These are phyloP conservation scores for Caenorhabditis sp. DNA, from an alignment of 2,888 invertebrate genomes.

Conservation along the genomic window DNA sequence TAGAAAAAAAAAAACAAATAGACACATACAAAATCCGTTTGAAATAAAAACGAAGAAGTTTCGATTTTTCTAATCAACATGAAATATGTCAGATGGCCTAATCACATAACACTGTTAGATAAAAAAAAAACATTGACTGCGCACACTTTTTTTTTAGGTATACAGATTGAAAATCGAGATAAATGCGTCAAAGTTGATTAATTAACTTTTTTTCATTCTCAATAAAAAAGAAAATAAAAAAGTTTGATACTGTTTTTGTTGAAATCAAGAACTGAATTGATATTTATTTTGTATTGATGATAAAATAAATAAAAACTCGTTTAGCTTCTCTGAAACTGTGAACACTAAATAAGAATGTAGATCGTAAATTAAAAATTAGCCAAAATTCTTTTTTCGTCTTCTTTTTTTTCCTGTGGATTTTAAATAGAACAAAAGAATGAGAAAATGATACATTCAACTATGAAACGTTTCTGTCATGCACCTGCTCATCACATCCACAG, in stretches of 20 bases:
- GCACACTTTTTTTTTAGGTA: not conserved
- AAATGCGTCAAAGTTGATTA: conserved; percentile 1
- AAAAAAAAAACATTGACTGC: not conserved
- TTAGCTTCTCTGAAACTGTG: not conserved
- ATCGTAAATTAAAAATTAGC: conserved; percentile 1
- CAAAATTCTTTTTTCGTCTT: not conserved
- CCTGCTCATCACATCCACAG: not conserved
- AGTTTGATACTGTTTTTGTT: not conserved
- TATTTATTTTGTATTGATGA: not conserved
- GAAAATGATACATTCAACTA: not conserved
- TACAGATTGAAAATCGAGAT: not conserved
- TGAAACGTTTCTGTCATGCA: not conserved
- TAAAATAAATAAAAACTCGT: not conserved
- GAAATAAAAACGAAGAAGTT: too few species aligned
- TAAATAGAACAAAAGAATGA: not conserved
- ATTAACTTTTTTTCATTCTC: not conserved
- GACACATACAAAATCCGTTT: too few species aligned
- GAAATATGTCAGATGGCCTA: too few species aligned
- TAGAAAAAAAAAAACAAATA: too few species aligned
- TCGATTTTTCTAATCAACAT: too few species aligned
- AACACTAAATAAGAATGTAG: not conserved
- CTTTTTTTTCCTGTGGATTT: not conserved
- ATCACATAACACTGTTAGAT: not conserved
- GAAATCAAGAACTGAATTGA: not conserved
- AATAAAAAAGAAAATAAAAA: not conserved